A percentile compares a stretch with the other conserved stretches of the same genome.
These are phyloP conservation scores for Halocynthia roretzi DNA, from an alignment of 23 tunicate genomes.

Conservation along the genomic window DNA sequence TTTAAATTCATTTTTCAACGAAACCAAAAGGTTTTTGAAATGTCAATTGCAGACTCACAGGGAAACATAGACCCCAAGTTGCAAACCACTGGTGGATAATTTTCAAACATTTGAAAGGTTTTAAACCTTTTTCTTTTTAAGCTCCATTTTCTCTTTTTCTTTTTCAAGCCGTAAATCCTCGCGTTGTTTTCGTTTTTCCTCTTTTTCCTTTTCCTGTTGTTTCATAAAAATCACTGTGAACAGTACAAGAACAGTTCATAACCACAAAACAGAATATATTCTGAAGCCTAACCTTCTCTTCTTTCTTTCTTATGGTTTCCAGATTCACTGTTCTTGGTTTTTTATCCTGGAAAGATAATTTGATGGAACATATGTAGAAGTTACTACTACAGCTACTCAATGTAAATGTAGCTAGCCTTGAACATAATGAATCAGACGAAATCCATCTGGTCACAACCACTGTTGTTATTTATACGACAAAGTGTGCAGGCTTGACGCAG, in stretches of 20 bases:
- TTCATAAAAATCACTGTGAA: background rate
- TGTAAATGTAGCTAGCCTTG: too few species aligned
- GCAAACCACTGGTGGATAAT: too few species aligned
- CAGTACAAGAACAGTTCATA: background rate
- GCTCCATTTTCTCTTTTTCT: slow-evolving; percentile 60
- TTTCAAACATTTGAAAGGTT: too few species aligned
- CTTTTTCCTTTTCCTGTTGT: slow-evolving; percentile 46
- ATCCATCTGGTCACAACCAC: too few species aligned
- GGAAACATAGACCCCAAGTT: background rate
- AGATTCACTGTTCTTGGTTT: slow-evolving; percentile 24
- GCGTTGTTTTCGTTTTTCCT: slow-evolving; percentile 55
- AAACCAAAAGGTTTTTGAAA: background rate
- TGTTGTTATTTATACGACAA: too few species aligned
- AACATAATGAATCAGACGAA: too few species aligned
- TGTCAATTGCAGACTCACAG: background rate
- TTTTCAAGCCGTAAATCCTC: slow-evolving; percentile 43
- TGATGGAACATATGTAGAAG: too few species aligned
- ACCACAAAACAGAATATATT: background rate
- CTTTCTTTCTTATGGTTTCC: slow-evolving; percentile 33
- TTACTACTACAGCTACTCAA: too few species aligned
- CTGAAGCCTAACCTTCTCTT: slow-evolving; percentile 36
- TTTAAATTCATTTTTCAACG: background rate
- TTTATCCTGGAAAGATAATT: too few species aligned
- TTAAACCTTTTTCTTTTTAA: slow-evolving; percentile 44
- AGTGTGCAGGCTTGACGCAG: too few species aligned